Evolutionary conservation across 53 echinoderm and acorn worm species (phyloP).

Genomic region (Echinarachnius parma): DNA sequence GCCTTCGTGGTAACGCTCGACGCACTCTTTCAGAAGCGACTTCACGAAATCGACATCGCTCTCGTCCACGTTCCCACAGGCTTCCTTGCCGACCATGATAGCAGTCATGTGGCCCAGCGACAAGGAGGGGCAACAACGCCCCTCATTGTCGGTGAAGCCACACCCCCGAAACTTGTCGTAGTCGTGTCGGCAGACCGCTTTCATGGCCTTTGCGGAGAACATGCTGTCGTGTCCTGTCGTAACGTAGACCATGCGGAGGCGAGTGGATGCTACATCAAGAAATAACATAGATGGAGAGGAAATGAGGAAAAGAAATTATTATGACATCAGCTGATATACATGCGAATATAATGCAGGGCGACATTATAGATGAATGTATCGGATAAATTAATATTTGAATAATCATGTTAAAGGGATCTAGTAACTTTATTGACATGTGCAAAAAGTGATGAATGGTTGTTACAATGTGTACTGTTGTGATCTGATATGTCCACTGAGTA

Average conservation of each 20-base stretch:
- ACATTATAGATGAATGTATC: no score
- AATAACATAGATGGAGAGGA: no score
- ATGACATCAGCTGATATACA: no score
- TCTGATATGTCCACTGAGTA: no score
- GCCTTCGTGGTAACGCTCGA: slow-evolving; percentile 28
- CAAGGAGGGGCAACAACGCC: slow-evolving; percentile 48
- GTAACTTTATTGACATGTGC: no score
- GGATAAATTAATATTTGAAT: no score
- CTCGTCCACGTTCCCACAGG: slow-evolving; percentile 51
- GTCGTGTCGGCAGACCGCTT: slow-evolving; percentile 29
- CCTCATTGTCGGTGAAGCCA: background rate
- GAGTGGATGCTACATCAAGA: background rate
- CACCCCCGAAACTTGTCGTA: slow-evolving; percentile 3
- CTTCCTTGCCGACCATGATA: slow-evolving; percentile 51
- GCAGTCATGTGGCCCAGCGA: slow-evolving; percentile 58
- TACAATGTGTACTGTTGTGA: no score
- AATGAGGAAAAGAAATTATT: no score
- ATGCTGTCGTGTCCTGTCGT: background rate
- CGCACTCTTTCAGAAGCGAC: slow-evolving; percentile 38
- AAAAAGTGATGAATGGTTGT: no score
- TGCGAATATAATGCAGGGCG: no score
- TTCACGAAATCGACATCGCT: slow-evolving; percentile 34
- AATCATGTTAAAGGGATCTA: no score
- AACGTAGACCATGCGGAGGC: slow-evolving; percentile 24
- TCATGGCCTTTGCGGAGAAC: slow-evolving; percentile 27